A percentile compares a stretch with the other conserved stretches of the same genome.
phyloP scores from a whole-genome alignment of 2,888 invertebrate species.

The Agrotis puta region DNA sequence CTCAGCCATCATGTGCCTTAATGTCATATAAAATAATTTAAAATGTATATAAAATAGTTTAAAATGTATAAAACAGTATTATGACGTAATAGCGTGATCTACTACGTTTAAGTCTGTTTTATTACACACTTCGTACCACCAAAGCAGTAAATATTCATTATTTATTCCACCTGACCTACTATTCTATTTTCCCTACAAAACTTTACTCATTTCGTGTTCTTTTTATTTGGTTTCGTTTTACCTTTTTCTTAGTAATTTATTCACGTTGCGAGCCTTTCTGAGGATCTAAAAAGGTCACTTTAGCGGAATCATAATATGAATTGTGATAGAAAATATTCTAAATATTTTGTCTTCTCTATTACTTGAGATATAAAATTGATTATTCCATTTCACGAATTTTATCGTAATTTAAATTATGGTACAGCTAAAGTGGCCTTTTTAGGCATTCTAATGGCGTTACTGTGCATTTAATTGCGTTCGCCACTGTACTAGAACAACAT shows the following conservation, averaged over 20 bases:
- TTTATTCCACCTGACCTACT: constrained; percentile 35
- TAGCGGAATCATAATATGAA: too few relatives aligned
- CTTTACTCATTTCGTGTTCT: constrained; percentile 27
- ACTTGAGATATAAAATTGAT: too few relatives aligned
- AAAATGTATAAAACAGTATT: too few relatives aligned
- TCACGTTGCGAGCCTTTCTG: constrained; percentile 18
- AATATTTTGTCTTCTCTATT: too few relatives aligned
- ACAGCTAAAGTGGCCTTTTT: too few relatives aligned
- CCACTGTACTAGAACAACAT: neutral
- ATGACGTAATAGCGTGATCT: neutral
- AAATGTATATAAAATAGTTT: too few relatives aligned
- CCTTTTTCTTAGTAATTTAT: constrained; percentile 36
- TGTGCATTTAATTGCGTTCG: constrained; percentile 15
- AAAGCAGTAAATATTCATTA: constrained; percentile 21
- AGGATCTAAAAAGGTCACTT: neutral
- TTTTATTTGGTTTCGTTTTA: constrained; percentile 23
- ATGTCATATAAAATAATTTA: too few relatives aligned
- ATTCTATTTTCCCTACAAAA: constrained; percentile 23
- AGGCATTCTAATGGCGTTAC: neutral
- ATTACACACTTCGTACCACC: constrained; percentile 1
- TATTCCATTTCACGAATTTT: too few relatives aligned
- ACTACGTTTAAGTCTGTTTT: constrained; percentile 2
- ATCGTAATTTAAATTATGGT: too few relatives aligned
- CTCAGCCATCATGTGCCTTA: too few relatives aligned
- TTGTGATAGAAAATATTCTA: too few relatives aligned